Evolutionary conservation across 2,113 vertebrate species (phyloP), one percentile per base, ranked within the genome.

Genomic region (Acrocephalus arundinaceus): DNA sequence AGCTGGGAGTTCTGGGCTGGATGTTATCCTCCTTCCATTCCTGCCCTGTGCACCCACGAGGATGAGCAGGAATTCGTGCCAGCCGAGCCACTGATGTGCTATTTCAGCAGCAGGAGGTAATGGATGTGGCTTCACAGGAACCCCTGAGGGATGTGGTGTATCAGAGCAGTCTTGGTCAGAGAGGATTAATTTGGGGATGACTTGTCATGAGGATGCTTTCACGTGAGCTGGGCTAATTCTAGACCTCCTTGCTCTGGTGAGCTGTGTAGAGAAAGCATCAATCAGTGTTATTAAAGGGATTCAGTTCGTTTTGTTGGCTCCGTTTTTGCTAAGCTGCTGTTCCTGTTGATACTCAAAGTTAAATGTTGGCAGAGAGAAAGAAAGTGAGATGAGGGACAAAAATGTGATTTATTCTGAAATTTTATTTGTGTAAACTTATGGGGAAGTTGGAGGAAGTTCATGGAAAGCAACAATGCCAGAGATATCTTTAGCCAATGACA

Each of bases 131-230:
- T 81, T 94, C 73, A 45, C 80, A 92, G 72, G 86, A 94, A 46
- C 72, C 79, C 49, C 73, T n/a, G 72, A 65, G 89, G 79, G 93
- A 81, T 93, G 75, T 86, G 83, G 33, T 92, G 66, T 79, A 79
- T 93, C 91, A 72, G 48, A 61, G 68, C 65, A 68, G 70, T 37
- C 80, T 78, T 62, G 48, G 57, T 37, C 66, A 82, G 87, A 86
- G 72, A 49, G 81, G 87, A 85, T 91, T 93, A 81, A 87, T 94
- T 94, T 79, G 77, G 31, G 70, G 49, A 82, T 96, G 96, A 62
- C 87, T 94, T 93, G 94, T 95, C 79, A 92, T 89, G 89, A 93
- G 76, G 80, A 41, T 90, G 76, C 61, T 95, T 84, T 94, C 95
- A 92, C 18, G 33, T 95, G 91, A 95, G 86, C 76, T 61, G 23